Evolutionary conservation across 2,113 vertebrate genomes (phyloP), one percentile per base, ranked within the genome.

Genomic region (Callipepla squamata): DNA sequence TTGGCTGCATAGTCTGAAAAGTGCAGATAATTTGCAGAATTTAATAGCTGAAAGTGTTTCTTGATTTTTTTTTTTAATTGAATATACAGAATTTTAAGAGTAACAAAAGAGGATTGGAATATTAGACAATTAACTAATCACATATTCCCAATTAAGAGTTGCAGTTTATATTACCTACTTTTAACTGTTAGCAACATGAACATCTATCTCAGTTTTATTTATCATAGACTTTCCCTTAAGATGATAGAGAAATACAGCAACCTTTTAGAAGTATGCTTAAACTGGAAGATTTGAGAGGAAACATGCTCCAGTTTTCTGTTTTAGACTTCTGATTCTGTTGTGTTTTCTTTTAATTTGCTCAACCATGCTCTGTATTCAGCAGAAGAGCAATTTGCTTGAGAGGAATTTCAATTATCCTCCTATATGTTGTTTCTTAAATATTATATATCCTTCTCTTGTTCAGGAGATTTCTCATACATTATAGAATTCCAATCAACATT

Each of bases 401-500:
- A 44, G 85, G 96, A 98, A 97, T 97, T 97, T 97, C 91, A 97
- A 88, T 97, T 95, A 74, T 85, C 74, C 76, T 76, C 77, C 97
- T 88, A 91, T 95, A 88, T 94, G 88, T 93, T 96, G 68, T 97
- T 95, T 95, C 61, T 93, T 95, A 97, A 97, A 96, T 96, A 97
- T 90, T 96, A 86, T 96, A 86, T 96, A 96, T 93, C 82, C 77
- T 93, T 50, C 74, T 95, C 76, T 88, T 91, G 62, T 93, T 93
- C 89, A 83, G 67, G 84, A 93, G 77, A 91, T 96, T 93, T 96
- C 87, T 97, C 87, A 93, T 94, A 93, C 83, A 84, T 97, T 94
- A 96, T 80, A 97, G 94, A 97, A 97, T 97, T 96, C 95, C 95
- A 97, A 96, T 97, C 96, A 97, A 50, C 83, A 93, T 94, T 97